phyloP scores from a whole-genome alignment of 2,113 vertebrate species.

The Xiphophorus couchianus region DNA sequence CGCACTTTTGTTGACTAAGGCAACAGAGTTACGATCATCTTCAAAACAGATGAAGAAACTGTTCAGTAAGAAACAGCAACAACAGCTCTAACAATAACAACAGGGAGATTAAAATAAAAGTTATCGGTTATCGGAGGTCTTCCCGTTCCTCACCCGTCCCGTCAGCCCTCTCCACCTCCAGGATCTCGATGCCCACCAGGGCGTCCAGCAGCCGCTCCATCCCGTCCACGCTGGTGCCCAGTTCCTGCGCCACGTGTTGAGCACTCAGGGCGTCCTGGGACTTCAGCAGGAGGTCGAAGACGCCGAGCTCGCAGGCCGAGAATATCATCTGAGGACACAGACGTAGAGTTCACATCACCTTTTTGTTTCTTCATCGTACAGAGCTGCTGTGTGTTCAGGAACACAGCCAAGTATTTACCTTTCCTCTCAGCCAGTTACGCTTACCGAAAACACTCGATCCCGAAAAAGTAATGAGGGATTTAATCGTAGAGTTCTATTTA shows the following conservation, averaged over 20 bases:
- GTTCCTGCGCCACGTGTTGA: conserved; percentile 52
- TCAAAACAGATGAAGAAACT: too few relatives aligned
- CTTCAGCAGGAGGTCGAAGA: conserved; percentile 78
- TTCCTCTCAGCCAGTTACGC: background rate
- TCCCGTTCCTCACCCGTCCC: conserved; percentile 64
- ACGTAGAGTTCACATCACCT: background rate
- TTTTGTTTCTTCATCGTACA: background rate
- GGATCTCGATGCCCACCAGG: conserved; percentile 77
- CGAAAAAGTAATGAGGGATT: too few relatives aligned
- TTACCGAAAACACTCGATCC: background rate
- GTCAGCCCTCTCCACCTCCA: conserved; percentile 71
- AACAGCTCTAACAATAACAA: background rate
- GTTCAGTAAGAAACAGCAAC: background rate
- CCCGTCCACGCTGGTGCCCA: conserved; percentile 70
- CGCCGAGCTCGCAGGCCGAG: conserved; percentile 79
- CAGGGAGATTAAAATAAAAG: background rate
- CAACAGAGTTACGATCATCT: too few relatives aligned
- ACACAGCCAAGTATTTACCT: background rate
- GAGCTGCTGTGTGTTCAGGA: background rate
- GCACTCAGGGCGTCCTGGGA: conserved; percentile 70
- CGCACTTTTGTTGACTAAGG: too few relatives aligned
- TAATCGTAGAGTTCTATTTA: too few relatives aligned
- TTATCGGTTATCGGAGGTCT: background rate
- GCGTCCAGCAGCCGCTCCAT: conserved; percentile 78
- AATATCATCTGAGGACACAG: conserved; percentile 74